Percentiles rank a stretch among this genome's conserved stretches.
Conservation (phyloP, 37 sponge, comb jelly and placozoan species). For the Hormiphora californensis region DNA sequence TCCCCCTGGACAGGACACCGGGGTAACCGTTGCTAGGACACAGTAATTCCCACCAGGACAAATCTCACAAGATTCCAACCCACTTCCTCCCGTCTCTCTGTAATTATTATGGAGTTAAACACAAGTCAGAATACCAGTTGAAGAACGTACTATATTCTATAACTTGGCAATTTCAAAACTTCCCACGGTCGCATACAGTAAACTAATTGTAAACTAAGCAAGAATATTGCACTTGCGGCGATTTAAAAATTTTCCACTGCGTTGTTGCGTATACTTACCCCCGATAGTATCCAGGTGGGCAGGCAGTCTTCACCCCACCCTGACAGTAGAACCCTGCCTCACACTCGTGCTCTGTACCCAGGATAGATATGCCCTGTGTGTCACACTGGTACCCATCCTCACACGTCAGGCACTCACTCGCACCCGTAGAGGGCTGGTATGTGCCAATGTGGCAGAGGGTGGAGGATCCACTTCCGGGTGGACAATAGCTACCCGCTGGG, state of each 20-base stretch:
- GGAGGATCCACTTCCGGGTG: not conserved
- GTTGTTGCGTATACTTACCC: constrained; percentile 5
- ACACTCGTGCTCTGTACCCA: not conserved
- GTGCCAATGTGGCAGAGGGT: not conserved
- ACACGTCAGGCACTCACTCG: constrained; percentile 8
- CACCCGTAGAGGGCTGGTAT: not conserved
- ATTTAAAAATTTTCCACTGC: not conserved
- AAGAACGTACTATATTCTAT: too few relatives aligned
- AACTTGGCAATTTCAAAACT: too few relatives aligned
- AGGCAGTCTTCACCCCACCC: not conserved
- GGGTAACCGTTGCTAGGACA: constrained; percentile 19
- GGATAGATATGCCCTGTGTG: not conserved
- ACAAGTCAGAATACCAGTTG: too few relatives aligned
- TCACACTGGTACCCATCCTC: constrained; percentile 1
- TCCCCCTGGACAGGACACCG: constrained; percentile 23
- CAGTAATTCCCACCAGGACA: constrained; percentile 55
- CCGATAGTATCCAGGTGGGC: constrained; percentile 1
- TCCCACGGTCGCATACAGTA: too few relatives aligned
- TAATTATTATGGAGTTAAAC: too few relatives aligned
- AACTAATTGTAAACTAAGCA: too few relatives aligned
- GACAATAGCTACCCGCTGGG: constrained; percentile 22
- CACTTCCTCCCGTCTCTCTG: not conserved
- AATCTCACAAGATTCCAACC: not conserved
- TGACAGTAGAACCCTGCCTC: constrained; percentile 35
- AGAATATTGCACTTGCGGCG: not conserved